Evolutionary conservation across 2,888 invertebrate species (phyloP).

Genomic region (Andrena fulva): DNA sequence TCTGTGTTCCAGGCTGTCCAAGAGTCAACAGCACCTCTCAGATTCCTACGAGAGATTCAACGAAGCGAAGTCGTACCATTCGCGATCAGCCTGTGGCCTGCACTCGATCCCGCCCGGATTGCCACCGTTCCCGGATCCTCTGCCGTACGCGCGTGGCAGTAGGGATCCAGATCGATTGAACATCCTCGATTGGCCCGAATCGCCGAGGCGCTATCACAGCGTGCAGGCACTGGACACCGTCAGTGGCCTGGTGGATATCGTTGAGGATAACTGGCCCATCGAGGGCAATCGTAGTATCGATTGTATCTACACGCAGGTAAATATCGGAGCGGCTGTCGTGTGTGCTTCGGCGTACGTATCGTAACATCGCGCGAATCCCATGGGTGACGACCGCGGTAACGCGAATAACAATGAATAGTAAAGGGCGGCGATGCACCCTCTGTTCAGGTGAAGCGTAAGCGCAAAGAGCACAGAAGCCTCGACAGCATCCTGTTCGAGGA

Average conservation of each 20-base stretch:
- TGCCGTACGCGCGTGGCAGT: constrained; percentile 68
- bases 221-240: constrained; percentile 82
- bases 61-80: constrained; percentile 77
- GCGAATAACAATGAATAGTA: too few relatives aligned
- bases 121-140: constrained; percentile 76
- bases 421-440: not conserved
- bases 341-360: not conserved
- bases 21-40: constrained; percentile 82
- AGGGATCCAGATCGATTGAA: constrained; percentile 80
- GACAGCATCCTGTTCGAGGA: constrained; percentile 83
- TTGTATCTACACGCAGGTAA: constrained; percentile 83
- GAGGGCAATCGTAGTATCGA: constrained; percentile 82
- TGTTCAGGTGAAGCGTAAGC: constrained; percentile 82
- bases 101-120: constrained; percentile 77
- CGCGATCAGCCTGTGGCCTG: constrained; percentile 80
- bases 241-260: constrained; percentile 82
- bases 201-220: constrained; percentile 80
- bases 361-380: too few relatives aligned
- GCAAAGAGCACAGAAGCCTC: constrained; percentile 82
- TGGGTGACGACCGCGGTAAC: too few relatives aligned
- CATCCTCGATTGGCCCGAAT: constrained; percentile 82
- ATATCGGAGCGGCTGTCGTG: not conserved
- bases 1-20: constrained; percentile 76
- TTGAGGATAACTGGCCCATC: constrained; percentile 82
- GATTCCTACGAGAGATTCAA: constrained; percentile 80